Evolutionary conservation across 2,113 vertebrate species (phyloP).

Genomic region (Xenopus borealis): DNA sequence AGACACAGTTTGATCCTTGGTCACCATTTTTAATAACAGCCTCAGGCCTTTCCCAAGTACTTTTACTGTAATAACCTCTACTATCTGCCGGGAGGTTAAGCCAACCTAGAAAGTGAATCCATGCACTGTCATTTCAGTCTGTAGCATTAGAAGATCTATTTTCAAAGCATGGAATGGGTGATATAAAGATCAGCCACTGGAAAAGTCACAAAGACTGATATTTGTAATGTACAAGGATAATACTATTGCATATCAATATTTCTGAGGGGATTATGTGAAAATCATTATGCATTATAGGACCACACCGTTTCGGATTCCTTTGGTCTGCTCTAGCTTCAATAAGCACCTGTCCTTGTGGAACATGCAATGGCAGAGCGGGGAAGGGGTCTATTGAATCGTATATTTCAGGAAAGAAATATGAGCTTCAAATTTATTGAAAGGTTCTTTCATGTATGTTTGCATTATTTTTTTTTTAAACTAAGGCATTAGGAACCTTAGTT

Average conservation of each 20-base stretch:
- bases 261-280: constrained; percentile 16
- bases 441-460: background rate
- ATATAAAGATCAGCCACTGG: constrained; percentile 4
- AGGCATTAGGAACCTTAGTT: too few relatives aligned
- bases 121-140: too few relatives aligned
- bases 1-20: too few relatives aligned
- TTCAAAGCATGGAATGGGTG: background rate
- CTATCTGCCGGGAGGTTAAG: too few relatives aligned
- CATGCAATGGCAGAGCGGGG: background rate
- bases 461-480: background rate
- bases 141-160: too few relatives aligned
- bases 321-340: constrained; percentile 9
- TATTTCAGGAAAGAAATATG: constrained; percentile 4
- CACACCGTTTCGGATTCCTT: constrained; percentile 9
- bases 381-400: background rate
- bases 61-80: too few relatives aligned
- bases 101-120: too few relatives aligned
- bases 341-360: background rate
- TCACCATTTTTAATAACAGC: too few relatives aligned
- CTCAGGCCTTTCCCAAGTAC: too few relatives aligned
- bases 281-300: constrained; percentile 20
- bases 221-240: constrained; percentile 14
- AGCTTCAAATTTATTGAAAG: background rate
- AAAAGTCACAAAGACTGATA: constrained; percentile 7
- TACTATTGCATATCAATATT: constrained; percentile 23